Base-by-base conservation (phyloP, 2,113 vertebrate genomes). In the Pholis gunnellus region DNA sequence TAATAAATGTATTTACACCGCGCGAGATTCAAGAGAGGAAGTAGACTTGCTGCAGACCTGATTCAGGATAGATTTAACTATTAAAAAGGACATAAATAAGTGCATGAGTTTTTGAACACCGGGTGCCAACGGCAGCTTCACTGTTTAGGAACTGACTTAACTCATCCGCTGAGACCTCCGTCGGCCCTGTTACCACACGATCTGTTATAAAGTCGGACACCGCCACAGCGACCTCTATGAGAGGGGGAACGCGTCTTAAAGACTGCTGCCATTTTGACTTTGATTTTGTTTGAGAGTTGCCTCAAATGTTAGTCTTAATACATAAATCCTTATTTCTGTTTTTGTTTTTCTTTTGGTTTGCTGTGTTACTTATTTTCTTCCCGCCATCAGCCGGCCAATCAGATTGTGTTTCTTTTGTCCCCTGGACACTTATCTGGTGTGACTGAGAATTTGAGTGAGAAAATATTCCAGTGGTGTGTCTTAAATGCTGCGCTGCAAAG, bases 401-500 rank as follows among this genome's bases (percentile, higher is more conserved):
- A 82, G 52, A 80, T 76, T 84, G 52, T 79, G 74, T 73, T 84
- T 48, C 31, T 69, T 79, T 40, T 84, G 31, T 66, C 44, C 29
- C 46, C 64, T 60, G 31, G 54, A 57, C 38, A 54, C 50, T 80
- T 40, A 61, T 60, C 56, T 56, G 31, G 15, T 74, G 79, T 66
- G 64, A 72, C 50, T 57, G 67, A 65, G 25, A 83, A n/a, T 4
- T 40, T 57, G 9, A 80, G 65, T 64, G n/a, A 57, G 64, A 36
- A 68, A 85, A 79, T 52, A 9, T 82, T 78, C 61, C 60, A 71
- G 52, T 34, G 46, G 40, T 84, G 78, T 85, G 78, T 89, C 87
- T 87, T 89, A 88, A 80, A 71, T 14, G 54, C 79, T 88, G 85
- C 52, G n/a, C 87, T 90, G 90, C 85, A 88, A 89, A 75, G 50